Conservation (phyloP, 2,113 vertebrate species). For the Xenotilapia flavipinnis region DNA sequence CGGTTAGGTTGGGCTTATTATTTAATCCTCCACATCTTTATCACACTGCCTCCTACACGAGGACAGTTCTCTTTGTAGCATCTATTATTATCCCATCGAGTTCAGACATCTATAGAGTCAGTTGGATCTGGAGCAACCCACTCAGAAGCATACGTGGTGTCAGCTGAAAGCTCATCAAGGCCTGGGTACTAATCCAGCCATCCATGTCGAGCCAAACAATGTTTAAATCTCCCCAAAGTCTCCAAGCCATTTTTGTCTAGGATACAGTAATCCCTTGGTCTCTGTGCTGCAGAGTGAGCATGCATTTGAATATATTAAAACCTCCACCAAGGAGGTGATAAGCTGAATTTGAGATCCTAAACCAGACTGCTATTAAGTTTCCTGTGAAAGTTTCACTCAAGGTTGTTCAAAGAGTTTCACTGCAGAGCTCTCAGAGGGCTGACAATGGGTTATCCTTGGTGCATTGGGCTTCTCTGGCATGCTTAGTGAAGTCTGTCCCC, state of each 20-base stretch:
- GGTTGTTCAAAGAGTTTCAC: constrained; percentile 39
- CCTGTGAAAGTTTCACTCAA: constrained; percentile 25
- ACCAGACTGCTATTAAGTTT: constrained; percentile 28
- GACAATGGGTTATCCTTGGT: neutral
- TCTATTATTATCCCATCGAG: neutral
- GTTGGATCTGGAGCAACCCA: neutral
- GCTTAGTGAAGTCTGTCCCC: neutral
- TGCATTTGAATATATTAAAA: constrained; percentile 54
- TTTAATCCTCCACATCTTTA: neutral
- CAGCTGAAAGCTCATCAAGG: constrained; percentile 24
- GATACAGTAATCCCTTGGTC: constrained; percentile 47
- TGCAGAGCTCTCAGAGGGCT: neutral
- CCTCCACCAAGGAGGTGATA: constrained; percentile 10
- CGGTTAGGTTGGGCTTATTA: neutral
- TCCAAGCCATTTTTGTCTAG: constrained; percentile 39
- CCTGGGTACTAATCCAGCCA: constrained; percentile 27
- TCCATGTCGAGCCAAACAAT: constrained; percentile 27
- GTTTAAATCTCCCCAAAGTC: constrained; percentile 30
- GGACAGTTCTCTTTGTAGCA: neutral
- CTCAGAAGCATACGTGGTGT: constrained; percentile 9
- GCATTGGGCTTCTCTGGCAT: neutral
- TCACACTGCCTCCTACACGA: neutral
- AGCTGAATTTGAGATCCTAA: constrained; percentile 28
- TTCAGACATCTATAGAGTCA: neutral
- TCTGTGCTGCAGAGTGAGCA: constrained; percentile 41